Base-by-base conservation (phyloP, 2,113 vertebrate genomes). In the Heliornis fulica region DNA sequence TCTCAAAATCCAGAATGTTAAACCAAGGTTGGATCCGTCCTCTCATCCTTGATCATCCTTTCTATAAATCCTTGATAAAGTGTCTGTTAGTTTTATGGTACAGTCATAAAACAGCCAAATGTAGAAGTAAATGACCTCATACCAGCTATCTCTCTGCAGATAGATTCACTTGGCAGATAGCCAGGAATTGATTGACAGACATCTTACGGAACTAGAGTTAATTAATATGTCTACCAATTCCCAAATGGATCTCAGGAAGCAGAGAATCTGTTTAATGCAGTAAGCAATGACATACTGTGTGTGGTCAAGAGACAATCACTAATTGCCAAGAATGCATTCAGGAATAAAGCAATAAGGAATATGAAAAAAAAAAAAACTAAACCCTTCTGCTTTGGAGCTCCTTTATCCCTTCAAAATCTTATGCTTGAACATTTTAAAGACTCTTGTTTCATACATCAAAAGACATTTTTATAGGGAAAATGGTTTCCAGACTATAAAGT, bases 211-310 rank as follows among this genome's bases (percentile, higher is more conserved):
- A 93, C 96, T 96, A 81, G 95, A 98, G 91, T 97, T 98, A 98
- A 98, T 98, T 97, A 98, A 98, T 97, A 97, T 64, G 95, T 96
- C 97, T 97, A 95, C 93, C 96, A 97, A 98, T 97, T 97, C 97
- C 97, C 97, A 97, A 97, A 91, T 85, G 97, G 77, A 95, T 90
- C 85, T 95, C 90, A 96, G 97, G 97, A 98, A 98, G 96, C 91
- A 96, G 91, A 98, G 97, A 97, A 98, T 97, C 96, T 97, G 83
- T 94, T 97, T 97, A 98, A 97, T 96, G 94, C 76, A 97, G 95
- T 93, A 97, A 98, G 96, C 96, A 97, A 93, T 97, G 95, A 95
- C 94, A 96, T 97, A 92, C 92, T 95, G 82, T 87, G 96, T 97
- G 96, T 97, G 97, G 97, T 97, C 97, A 97, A 93, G 85, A 97